Evolutionary conservation across 2,113 vertebrate species (phyloP), one percentile per base, ranked within the genome.

Genomic region (Neogale vison): DNA sequence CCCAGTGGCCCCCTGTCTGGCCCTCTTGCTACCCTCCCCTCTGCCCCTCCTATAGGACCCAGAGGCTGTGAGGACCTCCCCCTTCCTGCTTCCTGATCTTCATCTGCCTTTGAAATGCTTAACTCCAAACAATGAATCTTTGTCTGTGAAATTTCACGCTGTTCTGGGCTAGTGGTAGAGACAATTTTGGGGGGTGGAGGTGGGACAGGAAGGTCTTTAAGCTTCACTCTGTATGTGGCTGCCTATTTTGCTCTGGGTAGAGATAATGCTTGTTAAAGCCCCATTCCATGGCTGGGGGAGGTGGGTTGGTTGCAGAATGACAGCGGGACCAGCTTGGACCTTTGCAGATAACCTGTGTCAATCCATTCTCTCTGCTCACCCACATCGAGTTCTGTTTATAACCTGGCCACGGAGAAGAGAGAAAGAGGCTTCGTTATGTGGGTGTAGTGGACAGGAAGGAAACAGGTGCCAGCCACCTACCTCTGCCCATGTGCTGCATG

Each of bases 381-480:
- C 50, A 77, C 8, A 76, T 0, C 34, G 36, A 74, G 7, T 83
- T 82, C 39, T 47, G 0, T 72, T 74, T 92, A 69, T 31, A 77
- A 92, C 7, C 8, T 34, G 50, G 59, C 5, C 88, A 34, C 7
- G 29, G 52, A 34, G 17, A 61, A n/a, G 45, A 55, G 18, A 17
- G 65, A 50, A 63, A 34, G 72, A 77, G 47, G 18, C n/a, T 31
- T 74, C 6, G 34, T 26, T 71, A 4, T 79, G 36, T 74, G 61
- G 29, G 50, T 39, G 11, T 31, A 26, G 20, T 7, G 17, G 23
- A 34, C 14, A n/a, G 52, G 87, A 69, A 67, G 92, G 47, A 91
- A 50, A 29, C 4, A 15, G 57, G 12, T 0, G 0, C 34, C 39
- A 20, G 1, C 59, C 52, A 0, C 23, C 8, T 3, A 26, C 26